Conservation (phyloP, 2,113 vertebrate species). For the Calyptommatus sinebrachiatus region DNA sequence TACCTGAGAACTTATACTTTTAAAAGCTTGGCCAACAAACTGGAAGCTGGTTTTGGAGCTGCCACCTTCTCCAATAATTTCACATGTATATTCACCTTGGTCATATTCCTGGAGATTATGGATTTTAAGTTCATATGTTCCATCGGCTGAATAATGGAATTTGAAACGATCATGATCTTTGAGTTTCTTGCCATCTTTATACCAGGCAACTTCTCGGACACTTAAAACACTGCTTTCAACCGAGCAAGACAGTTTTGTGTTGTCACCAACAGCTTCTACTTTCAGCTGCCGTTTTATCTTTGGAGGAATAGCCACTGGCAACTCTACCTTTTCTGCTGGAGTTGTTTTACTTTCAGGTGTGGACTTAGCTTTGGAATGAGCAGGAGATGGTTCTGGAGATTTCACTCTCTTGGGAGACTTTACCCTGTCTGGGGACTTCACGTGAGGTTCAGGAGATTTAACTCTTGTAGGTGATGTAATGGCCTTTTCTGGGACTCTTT, state of each 20-base stretch:
- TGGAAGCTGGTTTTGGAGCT: conserved; percentile 87
- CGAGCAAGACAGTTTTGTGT: conserved; percentile 83
- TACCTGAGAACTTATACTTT: conserved; percentile 81
- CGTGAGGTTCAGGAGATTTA: conserved; percentile 80
- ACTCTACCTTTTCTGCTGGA: conserved; percentile 70
- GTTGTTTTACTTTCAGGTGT: conserved; percentile 73
- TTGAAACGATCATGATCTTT: conserved; percentile 84
- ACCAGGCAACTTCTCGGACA: conserved; percentile 88
- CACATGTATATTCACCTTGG: conserved; percentile 91
- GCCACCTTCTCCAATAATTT: conserved; percentile 87
- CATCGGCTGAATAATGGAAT: conserved; percentile 86
- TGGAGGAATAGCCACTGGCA: conserved; percentile 72
- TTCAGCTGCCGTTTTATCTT: conserved; percentile 85
- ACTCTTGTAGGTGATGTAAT: conserved; percentile 77
- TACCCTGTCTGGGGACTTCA: conserved; percentile 81
- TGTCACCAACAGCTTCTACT: conserved; percentile 80
- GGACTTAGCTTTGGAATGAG: conserved; percentile 79
- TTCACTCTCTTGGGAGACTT: conserved; percentile 85
- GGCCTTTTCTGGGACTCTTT: conserved; percentile 76
- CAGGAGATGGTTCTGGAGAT: conserved; percentile 79
- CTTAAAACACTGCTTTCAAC: conserved; percentile 83
- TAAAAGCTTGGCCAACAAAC: conserved; percentile 88
- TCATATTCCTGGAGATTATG: conserved; percentile 83
- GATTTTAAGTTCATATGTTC: conserved; percentile 88
- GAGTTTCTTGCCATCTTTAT: conserved; percentile 86